A percentile compares a stretch with the other conserved stretches of the same genome.
Conservation (phyloP, 2,113 vertebrate genomes). For the Mus musculus region GRCm39 chr9:84191001-84191500, state of each 20-base stretch:
- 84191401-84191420: not conserved
- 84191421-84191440: not conserved
- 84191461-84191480: not conserved
- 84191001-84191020: not conserved
- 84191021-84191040: not conserved
- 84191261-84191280: not conserved
- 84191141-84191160: not conserved
- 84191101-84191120: not conserved
- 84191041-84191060: slow-evolving; percentile 2
- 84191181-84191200: not conserved
- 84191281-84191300: not conserved
- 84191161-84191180: slow-evolving; percentile 5
- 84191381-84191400: not conserved
- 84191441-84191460: not conserved
- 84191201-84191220: not conserved
- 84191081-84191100: slow-evolving; percentile 21
- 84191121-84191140: not conserved
- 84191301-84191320: not conserved
- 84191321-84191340: not conserved
- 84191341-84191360: not conserved
- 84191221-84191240: not conserved
- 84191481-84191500: not conserved
- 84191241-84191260: slow-evolving; percentile 14
- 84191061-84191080: not conserved
- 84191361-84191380: not conserved